These are phyloP conservation scores for Conus betulinus DNA, from an alignment of 1,140 invertebrate genomes.

Conservation along the genomic window DNA sequence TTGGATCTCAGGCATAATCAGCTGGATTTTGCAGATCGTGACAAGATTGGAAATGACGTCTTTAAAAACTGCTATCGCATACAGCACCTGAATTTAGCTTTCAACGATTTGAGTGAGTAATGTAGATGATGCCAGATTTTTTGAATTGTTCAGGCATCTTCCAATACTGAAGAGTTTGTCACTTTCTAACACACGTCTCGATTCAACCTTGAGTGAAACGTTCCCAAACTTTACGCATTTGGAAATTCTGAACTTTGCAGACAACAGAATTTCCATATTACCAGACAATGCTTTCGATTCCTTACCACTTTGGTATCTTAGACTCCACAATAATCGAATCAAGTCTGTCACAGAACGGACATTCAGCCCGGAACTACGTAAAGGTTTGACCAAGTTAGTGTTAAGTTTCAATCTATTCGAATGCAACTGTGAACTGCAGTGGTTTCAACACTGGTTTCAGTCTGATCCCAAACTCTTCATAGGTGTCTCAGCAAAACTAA, in stretches of 20 bases:
- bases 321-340: background rate
- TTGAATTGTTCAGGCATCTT: background rate
- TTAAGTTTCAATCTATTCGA: slow-evolving; percentile 23
- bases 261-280: background rate
- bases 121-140: background rate
- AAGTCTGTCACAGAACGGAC: background rate
- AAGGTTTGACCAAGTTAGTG: background rate
- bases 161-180: background rate
- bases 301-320: background rate
- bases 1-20: background rate
- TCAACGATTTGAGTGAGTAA: background rate
- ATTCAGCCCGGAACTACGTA: background rate
- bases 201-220: background rate
- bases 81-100: background rate
- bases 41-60: background rate
- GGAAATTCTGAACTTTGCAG: background rate
- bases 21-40: background rate
- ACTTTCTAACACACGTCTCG: background rate
- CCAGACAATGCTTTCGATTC: slow-evolving; percentile 9
- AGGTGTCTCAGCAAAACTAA: background rate
- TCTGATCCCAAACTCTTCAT: background rate
- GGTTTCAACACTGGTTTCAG: slow-evolving; percentile 29
- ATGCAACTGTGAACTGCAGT: slow-evolving; percentile 24
- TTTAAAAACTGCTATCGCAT: background rate
- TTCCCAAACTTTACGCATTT: background rate